Evolutionary conservation across 2,113 vertebrate genomes (phyloP), one percentile per base, ranked within the genome.

Genomic region (Microtus richardsoni): DNA sequence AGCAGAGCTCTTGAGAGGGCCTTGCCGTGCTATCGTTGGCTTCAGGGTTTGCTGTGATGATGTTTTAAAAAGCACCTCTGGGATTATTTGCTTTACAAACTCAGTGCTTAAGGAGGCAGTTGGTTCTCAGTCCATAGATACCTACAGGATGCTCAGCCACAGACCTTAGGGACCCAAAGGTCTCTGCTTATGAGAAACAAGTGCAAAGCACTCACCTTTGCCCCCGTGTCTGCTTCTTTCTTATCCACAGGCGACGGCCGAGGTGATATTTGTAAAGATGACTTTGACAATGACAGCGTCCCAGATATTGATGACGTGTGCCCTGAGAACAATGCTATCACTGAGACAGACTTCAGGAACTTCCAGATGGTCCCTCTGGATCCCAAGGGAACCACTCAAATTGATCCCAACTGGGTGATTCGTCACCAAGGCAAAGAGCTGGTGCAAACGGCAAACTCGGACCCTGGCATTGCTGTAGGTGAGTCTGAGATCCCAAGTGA

Each of bases 341-440:
- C 99, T 49, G 98, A 98, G 97, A 99, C 99, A 0, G 99, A 99
- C 98, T 99, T 99, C 98, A 98, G 99, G 87, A 99, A 99, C 98
- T 99, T 99, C 98, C 99, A 99, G 98, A 99, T 99, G 99, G 99
- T 99, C 86, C 99, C 99, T 80, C 93, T 99, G 98, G 99, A 99
- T 97, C 99, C 99, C 77, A 99, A 99, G 98, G 99, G 99, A 94
- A 99, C 99, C 94, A 99, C 99, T 52, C 99, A 99, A 95, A 99
- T 99, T 54, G 99, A 99, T 97, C 99, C 99, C 78, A 99, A 99
- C 97, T 99, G 99, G 99, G 99, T 99, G 96, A 99, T 99, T 96
- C 99, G 99, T 66, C 99, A 99, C 88, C 99, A 99, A 96, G 99
- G 99, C 97, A 99, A 99, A 97, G 99, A 99, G 96, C 97, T 99